phyloP scores from a whole-genome alignment of 2,888 invertebrate species.

The Bugulina stolonifera region DNA sequence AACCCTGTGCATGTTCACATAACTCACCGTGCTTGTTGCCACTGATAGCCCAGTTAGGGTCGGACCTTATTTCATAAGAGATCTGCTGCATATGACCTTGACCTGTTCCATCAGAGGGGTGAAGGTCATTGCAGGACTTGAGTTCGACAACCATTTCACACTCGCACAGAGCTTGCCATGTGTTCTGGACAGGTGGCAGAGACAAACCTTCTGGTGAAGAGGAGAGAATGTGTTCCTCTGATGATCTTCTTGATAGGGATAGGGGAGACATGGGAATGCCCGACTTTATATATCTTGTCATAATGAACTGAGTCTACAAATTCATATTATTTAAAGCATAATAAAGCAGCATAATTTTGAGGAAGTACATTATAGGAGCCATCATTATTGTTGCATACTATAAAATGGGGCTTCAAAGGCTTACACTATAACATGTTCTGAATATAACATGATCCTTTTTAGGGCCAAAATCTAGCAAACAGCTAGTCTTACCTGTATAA shows the following conservation, averaged over 20 bases:
- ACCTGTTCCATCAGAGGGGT: not conserved
- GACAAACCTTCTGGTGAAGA: not conserved
- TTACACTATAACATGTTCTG: no score
- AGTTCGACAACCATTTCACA: slow-evolving; percentile 21
- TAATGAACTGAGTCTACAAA: slow-evolving; percentile 23
- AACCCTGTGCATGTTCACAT: no score
- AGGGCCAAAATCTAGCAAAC: not conserved
- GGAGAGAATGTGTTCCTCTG: not conserved
- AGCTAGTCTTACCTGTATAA: not conserved
- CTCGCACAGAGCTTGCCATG: slow-evolving; percentile 23
- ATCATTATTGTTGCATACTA: no score
- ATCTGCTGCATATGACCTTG: not conserved
- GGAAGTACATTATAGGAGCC: no score
- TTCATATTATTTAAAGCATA: no score
- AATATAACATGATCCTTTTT: not conserved
- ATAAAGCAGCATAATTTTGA: no score
- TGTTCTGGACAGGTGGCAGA: not conserved
- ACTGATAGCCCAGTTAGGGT: slow-evolving; percentile 24
- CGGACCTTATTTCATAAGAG: not conserved
- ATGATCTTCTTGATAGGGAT: not conserved
- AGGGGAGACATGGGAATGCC: slow-evolving; percentile 25
- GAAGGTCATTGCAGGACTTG: not conserved
- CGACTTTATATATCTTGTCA: slow-evolving; percentile 18
- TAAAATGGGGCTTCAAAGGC: not conserved
- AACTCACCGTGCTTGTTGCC: slow-evolving; percentile 22